Base-by-base conservation (phyloP, 2,797 vertebrate genomes). In the Emys orbicularis region DNA sequence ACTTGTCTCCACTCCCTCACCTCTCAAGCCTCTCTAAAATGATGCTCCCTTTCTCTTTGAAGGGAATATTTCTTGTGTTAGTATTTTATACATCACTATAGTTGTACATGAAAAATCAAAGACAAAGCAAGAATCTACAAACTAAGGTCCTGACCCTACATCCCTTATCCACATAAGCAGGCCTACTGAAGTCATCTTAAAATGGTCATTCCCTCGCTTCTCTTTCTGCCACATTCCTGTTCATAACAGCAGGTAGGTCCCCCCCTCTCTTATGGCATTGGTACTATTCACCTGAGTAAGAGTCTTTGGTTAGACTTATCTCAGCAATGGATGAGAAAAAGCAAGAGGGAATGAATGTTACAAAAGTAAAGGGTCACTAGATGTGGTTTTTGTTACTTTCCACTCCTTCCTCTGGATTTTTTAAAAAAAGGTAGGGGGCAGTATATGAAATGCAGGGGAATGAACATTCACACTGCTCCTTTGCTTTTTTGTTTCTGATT, bases 1-100 rank as follows among this genome's bases (percentile, higher is more conserved):
- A 4, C 16, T 59, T 83, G 44, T 65, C 29, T 34, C 1, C 1
- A 65, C 9, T 27, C 41, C 80, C 4, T 37, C 0, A 0, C 61
- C 61, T n/a, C 34, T n/a, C 6, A 9, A 25, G 54, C 23, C 23
- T 56, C 54, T 56, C 54, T 23, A 56, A 56, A 56, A 56, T 56
- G 23, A 56, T 56, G 54, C 25, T 56, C 54, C 54, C 54, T 59
- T 25, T 76, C 12, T 37, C 41, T 77, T 5, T n/a, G 16, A 76
- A 84, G 74, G 31, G 90, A 68, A 59, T 77, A 49, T 37, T 94
- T 44, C 50, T 52, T 44, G 19, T 47, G 19, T 47, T n/a, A 29
- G 18, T 53, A 47, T 41, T 13, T 84, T 9, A 29, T 41, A 37
- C 12, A 57, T 21, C 68, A 52, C 3, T 41, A 5, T 76, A 37